Conservation (phyloP, 2,888 invertebrate species). For the Habroteleia sp. region DNA sequence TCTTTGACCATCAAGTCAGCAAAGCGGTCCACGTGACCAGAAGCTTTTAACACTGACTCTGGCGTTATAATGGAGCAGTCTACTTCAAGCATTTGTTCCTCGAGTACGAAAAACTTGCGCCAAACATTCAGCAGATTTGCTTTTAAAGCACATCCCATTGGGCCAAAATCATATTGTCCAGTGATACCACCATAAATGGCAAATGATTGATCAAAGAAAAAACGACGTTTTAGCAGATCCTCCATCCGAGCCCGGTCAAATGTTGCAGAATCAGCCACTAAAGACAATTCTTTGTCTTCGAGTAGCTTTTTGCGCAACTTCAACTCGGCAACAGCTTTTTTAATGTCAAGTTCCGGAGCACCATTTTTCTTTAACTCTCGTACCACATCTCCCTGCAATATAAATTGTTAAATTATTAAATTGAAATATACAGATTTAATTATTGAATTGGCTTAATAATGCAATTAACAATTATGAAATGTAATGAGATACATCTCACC, state of each 20-base stretch:
- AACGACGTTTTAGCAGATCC: slow-evolving; percentile 96
- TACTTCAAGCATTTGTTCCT: slow-evolving; percentile 99
- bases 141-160: slow-evolving; percentile 99
- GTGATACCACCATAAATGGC: slow-evolving; percentile 98
- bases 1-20: slow-evolving; percentile 99
- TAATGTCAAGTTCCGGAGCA: slow-evolving; percentile 95
- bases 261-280: slow-evolving; percentile 86
- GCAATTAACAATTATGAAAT: too few relatives aligned
- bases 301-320: slow-evolving; percentile 93
- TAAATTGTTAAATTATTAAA: too few relatives aligned
- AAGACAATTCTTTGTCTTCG: slow-evolving; percentile 94
- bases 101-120: slow-evolving; percentile 97
- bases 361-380: slow-evolving; percentile 92
- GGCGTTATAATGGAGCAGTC: slow-evolving; percentile 99
- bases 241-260: slow-evolving; percentile 98
- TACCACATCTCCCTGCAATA: slow-evolving; percentile 91
- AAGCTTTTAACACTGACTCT: slow-evolving; percentile 96
- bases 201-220: slow-evolving; percentile 99
- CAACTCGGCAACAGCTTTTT: slow-evolving; percentile 96
- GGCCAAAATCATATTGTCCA: slow-evolving; percentile 98
- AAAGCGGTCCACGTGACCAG: slow-evolving; percentile 97
- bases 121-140: slow-evolving; percentile 95
- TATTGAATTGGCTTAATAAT: too few relatives aligned
- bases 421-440: too few relatives aligned
- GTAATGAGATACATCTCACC: too few relatives aligned